phyloP scores from a whole-genome alignment of 2,888 invertebrate genomes.

The Temnothorax ravouxi region DNA sequence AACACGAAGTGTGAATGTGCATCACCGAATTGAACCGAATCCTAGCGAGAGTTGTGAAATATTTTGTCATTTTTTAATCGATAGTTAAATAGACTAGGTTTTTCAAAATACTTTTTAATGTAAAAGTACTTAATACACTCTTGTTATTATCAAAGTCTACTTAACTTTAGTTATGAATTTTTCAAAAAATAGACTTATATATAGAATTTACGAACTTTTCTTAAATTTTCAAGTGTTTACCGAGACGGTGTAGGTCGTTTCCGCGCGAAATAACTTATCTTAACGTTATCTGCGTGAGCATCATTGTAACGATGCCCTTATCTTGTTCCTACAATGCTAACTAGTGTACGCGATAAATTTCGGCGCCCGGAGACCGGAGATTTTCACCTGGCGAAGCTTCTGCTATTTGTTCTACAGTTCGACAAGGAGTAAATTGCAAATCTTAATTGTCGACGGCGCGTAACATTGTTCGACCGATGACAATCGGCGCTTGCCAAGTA shows the following conservation, averaged over 20 bases:
- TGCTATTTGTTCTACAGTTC: neutral
- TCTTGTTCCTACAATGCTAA: constrained; percentile 19
- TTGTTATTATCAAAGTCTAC: neutral
- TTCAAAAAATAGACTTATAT: neutral
- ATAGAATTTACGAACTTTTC: neutral
- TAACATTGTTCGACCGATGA: constrained; percentile 42
- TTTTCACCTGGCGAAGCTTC: neutral
- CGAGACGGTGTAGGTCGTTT: neutral
- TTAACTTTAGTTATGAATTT: neutral
- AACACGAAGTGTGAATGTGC: neutral
- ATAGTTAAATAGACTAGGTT: neutral
- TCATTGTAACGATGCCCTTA: constrained; percentile 8
- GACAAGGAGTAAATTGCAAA: neutral
- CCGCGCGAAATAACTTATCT: constrained; percentile 14
- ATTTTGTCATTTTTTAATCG: neutral
- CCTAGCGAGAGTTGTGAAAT: neutral
- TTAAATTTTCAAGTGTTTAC: constrained; percentile 13
- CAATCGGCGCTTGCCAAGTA: constrained; percentile 26
- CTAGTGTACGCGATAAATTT: constrained; percentile 20
- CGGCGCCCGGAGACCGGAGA: neutral
- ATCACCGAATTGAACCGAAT: neutral
- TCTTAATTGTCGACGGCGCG: neutral
- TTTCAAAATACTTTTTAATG: neutral
- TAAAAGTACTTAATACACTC: neutral
- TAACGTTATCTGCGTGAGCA: constrained; percentile 21